Conservation (phyloP, 2,888 invertebrate genomes). For the Incurvaria masculella region DNA sequence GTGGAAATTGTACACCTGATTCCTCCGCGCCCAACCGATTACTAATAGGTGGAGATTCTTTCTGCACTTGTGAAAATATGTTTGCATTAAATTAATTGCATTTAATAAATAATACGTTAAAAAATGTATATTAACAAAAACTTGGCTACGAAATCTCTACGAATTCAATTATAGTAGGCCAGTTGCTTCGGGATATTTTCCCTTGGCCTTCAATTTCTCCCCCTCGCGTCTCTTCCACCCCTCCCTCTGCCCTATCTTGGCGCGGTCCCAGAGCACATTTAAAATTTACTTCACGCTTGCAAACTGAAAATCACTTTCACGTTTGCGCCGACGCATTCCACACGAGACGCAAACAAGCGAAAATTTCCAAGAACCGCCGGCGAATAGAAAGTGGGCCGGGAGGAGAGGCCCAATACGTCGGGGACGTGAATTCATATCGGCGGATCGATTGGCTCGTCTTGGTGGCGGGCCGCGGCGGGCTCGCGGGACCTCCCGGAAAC, state of each 20-base stretch:
- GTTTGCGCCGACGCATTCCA: background rate
- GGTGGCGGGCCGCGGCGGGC: conserved; percentile 13
- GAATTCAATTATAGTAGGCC: too few species aligned
- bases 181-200: too few species aligned
- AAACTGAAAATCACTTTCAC: background rate
- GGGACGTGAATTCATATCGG: background rate
- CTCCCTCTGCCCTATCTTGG: background rate
- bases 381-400: background rate
- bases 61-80: too few species aligned
- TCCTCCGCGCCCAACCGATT: too few species aligned
- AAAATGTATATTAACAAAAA: too few species aligned
- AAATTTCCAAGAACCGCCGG: background rate
- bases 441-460: background rate
- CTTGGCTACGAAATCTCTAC: too few species aligned
- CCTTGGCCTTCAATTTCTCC: too few species aligned
- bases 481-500: conserved; percentile 37
- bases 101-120: too few species aligned
- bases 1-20: too few species aligned
- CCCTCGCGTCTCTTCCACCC: background rate
- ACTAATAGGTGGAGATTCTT: too few species aligned
- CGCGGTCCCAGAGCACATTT: background rate
- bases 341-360: background rate
- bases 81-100: too few species aligned
- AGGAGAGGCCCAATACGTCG: background rate
- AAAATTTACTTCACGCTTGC: background rate